Base-by-base conservation (phyloP, 1,140 invertebrate genomes). In the Lerema accius region DNA sequence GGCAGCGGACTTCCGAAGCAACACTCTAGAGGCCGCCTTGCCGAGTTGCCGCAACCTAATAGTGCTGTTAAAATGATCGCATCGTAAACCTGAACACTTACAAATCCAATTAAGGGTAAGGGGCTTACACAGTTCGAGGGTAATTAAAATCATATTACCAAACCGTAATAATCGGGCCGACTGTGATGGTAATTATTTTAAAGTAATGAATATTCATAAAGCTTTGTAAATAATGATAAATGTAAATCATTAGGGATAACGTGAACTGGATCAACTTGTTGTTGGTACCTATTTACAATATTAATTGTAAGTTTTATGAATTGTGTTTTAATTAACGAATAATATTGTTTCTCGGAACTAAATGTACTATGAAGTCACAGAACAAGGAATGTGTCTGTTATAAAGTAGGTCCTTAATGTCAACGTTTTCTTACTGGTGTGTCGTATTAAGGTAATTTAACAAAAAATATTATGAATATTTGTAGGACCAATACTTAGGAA, bases 1-100 rank as follows among this genome's bases (percentile, higher is more conserved):
- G 40, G 32, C 62, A 23, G 16, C 46, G 60, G 65, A 55, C 56
- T 62, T 5, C 51, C 55, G 26, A 13, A 48, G 23, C 19, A 37
- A 32, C 32, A 26, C 45, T 45, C 63, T 49, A 58, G 65, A 28
- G 58, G 55, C 61, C 56, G 66, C 53, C 61, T 35, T 48, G 46
- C 62, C 37, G 42, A n/a, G n/a, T n/a, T n/a, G n/a, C n/a, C n/a
- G n/a, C 49, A 61, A 63, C 65, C 40, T 68, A 69, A 71, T 69
- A 72, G 69, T 71, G 55, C 50, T 67, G 71, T 76, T 73, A 65
- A 78, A 75, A 51, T 73, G 76, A 78, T 78, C 70, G 75, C 72
- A 49, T 67, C 73, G 65, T 78, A 70, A 72, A 76, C 67, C 67
- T 73, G 65, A 69, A 63, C 65, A 46, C 71, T 66, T 63, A 42